These are phyloP conservation scores for Cydia amplana DNA, from an alignment of 1,140 invertebrate genomes.

Conservation along the genomic window DNA sequence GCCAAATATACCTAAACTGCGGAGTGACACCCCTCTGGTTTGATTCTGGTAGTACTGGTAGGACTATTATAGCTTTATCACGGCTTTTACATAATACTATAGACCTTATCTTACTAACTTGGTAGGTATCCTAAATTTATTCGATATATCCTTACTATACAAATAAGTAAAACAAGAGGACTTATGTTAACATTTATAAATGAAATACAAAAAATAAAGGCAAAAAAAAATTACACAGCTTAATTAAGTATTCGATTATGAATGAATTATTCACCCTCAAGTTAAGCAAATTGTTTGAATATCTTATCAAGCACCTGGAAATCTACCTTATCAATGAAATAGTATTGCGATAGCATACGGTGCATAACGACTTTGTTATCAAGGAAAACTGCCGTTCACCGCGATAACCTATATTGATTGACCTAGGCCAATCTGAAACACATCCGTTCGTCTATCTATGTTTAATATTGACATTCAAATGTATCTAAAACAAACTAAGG, in stretches of 20 bases:
- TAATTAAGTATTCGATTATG: not conserved
- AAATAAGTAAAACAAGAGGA: too few relatives aligned
- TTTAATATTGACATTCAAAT: not conserved
- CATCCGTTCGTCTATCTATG: not conserved
- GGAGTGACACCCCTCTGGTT: too few relatives aligned
- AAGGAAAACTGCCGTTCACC: not conserved
- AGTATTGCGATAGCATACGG: conserved; percentile 18
- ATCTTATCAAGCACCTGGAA: conserved; percentile 10
- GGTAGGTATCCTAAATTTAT: too few relatives aligned
- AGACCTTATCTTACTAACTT: too few relatives aligned
- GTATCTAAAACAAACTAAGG: too few relatives aligned
- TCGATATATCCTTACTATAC: too few relatives aligned
- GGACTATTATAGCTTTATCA: too few relatives aligned
- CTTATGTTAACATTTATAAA: too few relatives aligned
- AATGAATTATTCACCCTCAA: not conserved
- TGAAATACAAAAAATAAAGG: not conserved
- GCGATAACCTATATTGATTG: conserved; percentile 10
- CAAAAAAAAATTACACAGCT: not conserved
- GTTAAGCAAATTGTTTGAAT: not conserved
- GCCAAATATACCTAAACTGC: too few relatives aligned
- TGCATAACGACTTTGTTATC: not conserved
- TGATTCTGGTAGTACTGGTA: not conserved
- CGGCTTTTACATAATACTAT: too few relatives aligned
- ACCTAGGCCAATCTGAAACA: conserved; percentile 2
- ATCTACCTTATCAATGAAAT: conserved; percentile 10